Evolutionary conservation across 2,797 vertebrate species (phyloP), one percentile per base, ranked within the genome.

Genomic region (Coracias cyanogaster): DNA sequence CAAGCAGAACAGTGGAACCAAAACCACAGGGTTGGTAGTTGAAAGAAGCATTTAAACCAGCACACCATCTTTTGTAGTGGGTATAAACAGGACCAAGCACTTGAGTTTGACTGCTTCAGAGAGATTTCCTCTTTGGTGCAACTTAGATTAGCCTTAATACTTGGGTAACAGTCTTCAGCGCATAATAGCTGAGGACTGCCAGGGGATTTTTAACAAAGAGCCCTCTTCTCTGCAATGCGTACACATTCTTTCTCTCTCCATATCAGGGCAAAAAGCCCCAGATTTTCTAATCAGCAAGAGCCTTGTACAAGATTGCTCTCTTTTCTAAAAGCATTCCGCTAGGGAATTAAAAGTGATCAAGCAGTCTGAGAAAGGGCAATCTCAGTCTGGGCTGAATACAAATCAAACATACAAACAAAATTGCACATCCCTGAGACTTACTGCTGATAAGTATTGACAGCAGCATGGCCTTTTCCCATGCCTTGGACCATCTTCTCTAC

Each of bases 341-440:
- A 45, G 57, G 55, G 83, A 90, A 89, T 85, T 77, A 35, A 72
- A 67, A 66, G 55, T 39, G 46, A 88, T 76, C 79, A 94, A 64
- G 49, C 70, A 61, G 55, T 74, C 60, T 90, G 33, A 91, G 55
- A 96, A 93, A 82, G 48, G 43, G 43, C 70, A 95, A 13, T 81
- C 37, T 87, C 76, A 66, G 48, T 58, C 57, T 48, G 71, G 24
- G 31, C n/a, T 77, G 92, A 92, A 95, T 80, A 89, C 62, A 90
- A 87, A 88, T 85, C 45, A 88, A 88, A 93, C 51, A 66, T 21
- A 80, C 70, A 94, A 94, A 84, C 4, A 5, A 91, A 94, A 54
- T 12, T 91, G 46, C 62, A 54, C 28, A 65, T 82, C 82, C 48
- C 21, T 93, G 78, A 72, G 43, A 77, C 49, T 95, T 95, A 64